These are phyloP conservation scores for Leucozona laternaria DNA, from an alignment of 2,888 invertebrate genomes.

Conservation along the genomic window DNA sequence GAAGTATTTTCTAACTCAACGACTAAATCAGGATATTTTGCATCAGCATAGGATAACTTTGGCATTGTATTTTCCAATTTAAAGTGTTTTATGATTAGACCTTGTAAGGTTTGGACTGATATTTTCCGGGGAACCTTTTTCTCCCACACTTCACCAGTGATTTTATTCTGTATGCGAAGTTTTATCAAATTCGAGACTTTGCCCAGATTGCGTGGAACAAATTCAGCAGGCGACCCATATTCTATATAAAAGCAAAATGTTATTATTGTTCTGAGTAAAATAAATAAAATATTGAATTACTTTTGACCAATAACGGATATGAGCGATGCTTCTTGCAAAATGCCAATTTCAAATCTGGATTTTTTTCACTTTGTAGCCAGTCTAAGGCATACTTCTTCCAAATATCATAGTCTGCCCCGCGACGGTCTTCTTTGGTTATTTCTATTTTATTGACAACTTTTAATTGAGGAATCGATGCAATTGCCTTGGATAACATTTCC, in stretches of 20 bases:
- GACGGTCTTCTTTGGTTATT: conserved; percentile 88
- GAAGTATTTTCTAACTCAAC: conserved; percentile 92
- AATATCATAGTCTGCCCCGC: conserved; percentile 96
- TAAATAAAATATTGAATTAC: conserved; percentile 85
- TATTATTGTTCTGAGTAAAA: not conserved
- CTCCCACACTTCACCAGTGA: conserved; percentile 84
- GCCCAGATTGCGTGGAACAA: conserved; percentile 86
- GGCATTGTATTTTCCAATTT: conserved; percentile 83
- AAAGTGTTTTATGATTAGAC: conserved; percentile 91
- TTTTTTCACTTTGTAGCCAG: conserved; percentile 87
- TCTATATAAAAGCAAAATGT: conserved; percentile 84
- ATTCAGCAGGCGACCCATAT: conserved; percentile 93
- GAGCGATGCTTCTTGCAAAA: conserved; percentile 90
- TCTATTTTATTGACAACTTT: conserved; percentile 90
- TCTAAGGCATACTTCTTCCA: conserved; percentile 91
- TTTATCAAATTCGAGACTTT: conserved; percentile 89
- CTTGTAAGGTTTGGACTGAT: conserved; percentile 92
- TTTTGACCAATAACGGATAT: conserved; percentile 89
- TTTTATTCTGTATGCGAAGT: conserved; percentile 85
- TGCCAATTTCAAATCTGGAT: conserved; percentile 83
- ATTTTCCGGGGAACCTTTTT: conserved; percentile 92
- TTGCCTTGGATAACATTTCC: conserved; percentile 91
- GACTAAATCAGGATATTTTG: conserved; percentile 87
- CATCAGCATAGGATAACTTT: conserved; percentile 84
- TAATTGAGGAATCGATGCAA: conserved; percentile 91